Conservation (phyloP, 2,888 invertebrate species). For the Phrixothrix hirtus region DNA sequence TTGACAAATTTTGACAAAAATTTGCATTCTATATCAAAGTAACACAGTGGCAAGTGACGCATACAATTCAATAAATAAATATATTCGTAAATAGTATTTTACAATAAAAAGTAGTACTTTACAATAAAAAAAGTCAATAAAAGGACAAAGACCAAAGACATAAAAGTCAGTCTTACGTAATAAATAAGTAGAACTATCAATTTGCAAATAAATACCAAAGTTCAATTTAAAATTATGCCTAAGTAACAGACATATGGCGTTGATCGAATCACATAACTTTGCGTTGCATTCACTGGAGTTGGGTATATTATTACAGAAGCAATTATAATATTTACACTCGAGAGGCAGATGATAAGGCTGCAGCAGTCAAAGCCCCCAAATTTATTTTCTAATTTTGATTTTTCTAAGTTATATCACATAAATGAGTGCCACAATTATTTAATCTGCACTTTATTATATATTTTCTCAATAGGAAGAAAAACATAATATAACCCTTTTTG, state of each 20-base stretch:
- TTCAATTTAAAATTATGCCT: conserved; percentile 5
- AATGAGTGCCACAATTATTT: conserved; percentile 5
- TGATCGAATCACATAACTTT: conserved; percentile 30
- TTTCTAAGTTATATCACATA: conserved; percentile 11
- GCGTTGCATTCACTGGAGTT: conserved; percentile 23
- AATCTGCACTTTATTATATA: too few species aligned
- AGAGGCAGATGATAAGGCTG: conserved; percentile 24
- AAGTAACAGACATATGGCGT: too few species aligned
- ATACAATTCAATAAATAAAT: conserved; percentile 28
- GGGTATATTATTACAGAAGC: conserved; percentile 28
- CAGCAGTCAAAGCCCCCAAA: conserved; percentile 19
- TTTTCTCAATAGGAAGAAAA: too few species aligned
- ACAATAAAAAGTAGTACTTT: too few species aligned
- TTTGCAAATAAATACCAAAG: conserved; percentile 15
- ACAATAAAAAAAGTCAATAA: conserved; percentile 10
- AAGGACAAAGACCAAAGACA: conserved; percentile 1
- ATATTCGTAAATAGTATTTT: conserved; percentile 16
- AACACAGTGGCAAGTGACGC: conserved; percentile 20
- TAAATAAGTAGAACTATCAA: conserved; percentile 16
- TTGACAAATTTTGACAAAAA: too few species aligned
- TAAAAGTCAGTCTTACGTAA: conserved; percentile 18
- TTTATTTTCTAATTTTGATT: conserved; percentile 3
- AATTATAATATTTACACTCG: conserved; percentile 27
- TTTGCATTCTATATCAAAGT: conserved; percentile 1
- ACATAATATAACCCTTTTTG: too few species aligned